phyloP scores from a whole-genome alignment of 2,888 invertebrate genomes.

The Coecobrya sp. region DNA sequence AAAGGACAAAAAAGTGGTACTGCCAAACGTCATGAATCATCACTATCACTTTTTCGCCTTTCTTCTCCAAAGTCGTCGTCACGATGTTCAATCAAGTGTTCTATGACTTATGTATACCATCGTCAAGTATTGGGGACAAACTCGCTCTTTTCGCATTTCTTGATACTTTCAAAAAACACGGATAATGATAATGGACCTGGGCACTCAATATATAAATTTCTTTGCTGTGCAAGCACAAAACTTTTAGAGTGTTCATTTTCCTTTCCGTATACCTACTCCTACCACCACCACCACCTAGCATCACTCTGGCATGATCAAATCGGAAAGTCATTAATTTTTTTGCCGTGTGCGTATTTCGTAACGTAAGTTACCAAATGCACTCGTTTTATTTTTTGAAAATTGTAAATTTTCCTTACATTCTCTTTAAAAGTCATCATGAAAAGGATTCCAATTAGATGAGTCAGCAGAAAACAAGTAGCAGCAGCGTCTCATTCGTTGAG shows the following conservation, averaged over 20 bases:
- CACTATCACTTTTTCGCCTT: slow-evolving; percentile 15
- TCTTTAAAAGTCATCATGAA: slow-evolving; percentile 30
- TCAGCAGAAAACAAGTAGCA: slow-evolving; percentile 67
- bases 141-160: neutral
- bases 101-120: neutral
- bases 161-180: neutral
- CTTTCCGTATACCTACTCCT: neutral
- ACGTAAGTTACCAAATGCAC: neutral
- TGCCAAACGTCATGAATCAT: slow-evolving; percentile 20
- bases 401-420: slow-evolving; percentile 20
- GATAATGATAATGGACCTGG: neutral
- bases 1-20: slow-evolving; percentile 8
- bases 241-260: neutral
- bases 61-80: slow-evolving; percentile 7
- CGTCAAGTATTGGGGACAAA: neutral
- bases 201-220: no score
- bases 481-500: neutral
- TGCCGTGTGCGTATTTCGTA: slow-evolving; percentile 7
- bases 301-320: slow-evolving; percentile 1
- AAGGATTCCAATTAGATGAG: slow-evolving; percentile 82
- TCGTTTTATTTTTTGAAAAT: slow-evolving; percentile 9
- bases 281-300: no score
- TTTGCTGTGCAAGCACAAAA: neutral
- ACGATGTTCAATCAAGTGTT: slow-evolving; percentile 69
- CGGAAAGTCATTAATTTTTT: slow-evolving; percentile 54